Conservation (phyloP, 30 jellyfish, hydroid and myxozoan species). For the Turritopsis rubra region DNA sequence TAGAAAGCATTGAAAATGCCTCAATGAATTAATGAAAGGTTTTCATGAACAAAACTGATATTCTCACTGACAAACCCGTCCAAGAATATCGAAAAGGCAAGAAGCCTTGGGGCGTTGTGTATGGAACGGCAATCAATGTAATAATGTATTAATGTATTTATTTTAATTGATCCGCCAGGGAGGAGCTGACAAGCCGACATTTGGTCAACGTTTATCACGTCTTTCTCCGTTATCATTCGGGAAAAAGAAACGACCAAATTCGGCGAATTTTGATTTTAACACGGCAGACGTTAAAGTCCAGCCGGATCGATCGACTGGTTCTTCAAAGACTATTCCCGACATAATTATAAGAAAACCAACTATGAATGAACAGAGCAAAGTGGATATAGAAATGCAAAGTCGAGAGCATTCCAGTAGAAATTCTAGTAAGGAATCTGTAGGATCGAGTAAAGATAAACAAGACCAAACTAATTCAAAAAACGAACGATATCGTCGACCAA, state of each 20-base stretch:
- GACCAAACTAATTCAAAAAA: background rate
- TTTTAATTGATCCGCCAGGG: no score
- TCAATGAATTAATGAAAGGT: no score
- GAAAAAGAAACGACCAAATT: background rate
- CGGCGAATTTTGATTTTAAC: background rate
- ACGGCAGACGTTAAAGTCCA: constrained; percentile 11
- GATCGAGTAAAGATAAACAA: background rate
- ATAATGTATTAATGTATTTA: no score
- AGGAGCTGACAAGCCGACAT: background rate
- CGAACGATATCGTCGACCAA: constrained; percentile 25
- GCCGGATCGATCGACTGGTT: background rate
- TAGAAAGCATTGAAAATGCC: no score
- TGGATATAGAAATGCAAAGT: background rate
- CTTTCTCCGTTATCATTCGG: constrained; percentile 1
- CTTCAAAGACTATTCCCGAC: constrained; percentile 9
- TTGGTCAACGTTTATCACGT: background rate
- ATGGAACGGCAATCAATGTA: no score
- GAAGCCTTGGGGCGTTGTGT: no score
- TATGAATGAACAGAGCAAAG: background rate
- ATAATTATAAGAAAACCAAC: constrained; percentile 11
- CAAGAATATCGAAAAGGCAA: no score
- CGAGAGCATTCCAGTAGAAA: background rate
- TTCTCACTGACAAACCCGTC: no score
- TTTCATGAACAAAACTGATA: no score
- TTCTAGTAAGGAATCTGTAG: background rate